phyloP scores from a whole-genome alignment of 2,797 vertebrate genomes.

The Catostomus latipinnis region DNA sequence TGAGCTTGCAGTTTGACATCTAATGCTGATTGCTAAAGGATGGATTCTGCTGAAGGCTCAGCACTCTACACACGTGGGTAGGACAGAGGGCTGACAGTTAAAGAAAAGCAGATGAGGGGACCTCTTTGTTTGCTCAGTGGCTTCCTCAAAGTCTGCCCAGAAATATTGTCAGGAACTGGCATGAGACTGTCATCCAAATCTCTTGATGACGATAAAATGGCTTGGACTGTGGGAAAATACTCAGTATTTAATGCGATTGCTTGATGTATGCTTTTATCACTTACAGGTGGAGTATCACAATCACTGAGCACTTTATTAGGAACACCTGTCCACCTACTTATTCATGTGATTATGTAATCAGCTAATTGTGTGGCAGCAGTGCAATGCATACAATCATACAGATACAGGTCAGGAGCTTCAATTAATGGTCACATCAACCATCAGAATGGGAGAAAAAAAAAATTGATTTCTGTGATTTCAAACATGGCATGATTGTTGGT shows the following conservation, averaged over 20 bases:
- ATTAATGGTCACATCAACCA: too few relatives aligned
- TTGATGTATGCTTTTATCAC: not conserved
- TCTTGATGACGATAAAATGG: conserved; percentile 3
- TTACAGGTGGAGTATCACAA: not conserved
- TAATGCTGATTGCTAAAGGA: conserved; percentile 35
- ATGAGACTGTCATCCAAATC: not conserved
- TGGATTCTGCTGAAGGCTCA: conserved; percentile 14
- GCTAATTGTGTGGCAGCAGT: too few relatives aligned
- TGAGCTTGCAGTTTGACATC: conserved; percentile 20
- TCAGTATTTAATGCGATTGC: not conserved
- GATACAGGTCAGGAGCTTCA: too few relatives aligned
- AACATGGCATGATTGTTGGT: too few relatives aligned
- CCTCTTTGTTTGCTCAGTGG: conserved; percentile 18
- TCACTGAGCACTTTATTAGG: too few relatives aligned
- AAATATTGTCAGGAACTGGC: not conserved
- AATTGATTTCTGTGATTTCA: too few relatives aligned
- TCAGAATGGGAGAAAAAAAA: too few relatives aligned
- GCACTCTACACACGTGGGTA: not conserved
- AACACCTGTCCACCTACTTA: too few relatives aligned
- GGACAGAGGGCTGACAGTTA: not conserved
- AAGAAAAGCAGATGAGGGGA: conserved; percentile 2
- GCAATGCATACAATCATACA: too few relatives aligned
- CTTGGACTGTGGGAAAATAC: not conserved
- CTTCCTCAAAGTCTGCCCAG: conserved; percentile 15
- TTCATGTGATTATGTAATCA: too few relatives aligned